Evolutionary conservation across 2,888 invertebrate genomes (phyloP).

Genomic region (Gryllus longicercus): DNA sequence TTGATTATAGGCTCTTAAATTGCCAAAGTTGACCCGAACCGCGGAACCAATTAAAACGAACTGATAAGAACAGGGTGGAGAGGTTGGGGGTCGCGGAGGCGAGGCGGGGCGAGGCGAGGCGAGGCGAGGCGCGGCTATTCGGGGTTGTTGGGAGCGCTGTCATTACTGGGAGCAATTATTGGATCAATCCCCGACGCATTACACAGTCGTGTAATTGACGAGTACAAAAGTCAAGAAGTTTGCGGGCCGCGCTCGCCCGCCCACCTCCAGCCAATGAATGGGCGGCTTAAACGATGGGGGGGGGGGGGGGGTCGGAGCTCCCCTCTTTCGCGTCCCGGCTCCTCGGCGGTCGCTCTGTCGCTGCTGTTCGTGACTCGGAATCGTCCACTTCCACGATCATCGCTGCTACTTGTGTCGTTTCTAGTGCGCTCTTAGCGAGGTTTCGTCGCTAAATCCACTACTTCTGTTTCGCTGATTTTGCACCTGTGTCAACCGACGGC

Average conservation of each 20-base stretch:
- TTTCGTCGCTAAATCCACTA: too few relatives aligned
- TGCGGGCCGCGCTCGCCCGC: background rate
- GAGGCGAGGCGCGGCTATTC: background rate
- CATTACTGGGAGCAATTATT: background rate
- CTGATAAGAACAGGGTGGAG: conserved; percentile 3
- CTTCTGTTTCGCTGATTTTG: too few relatives aligned
- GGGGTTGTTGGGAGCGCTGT: background rate
- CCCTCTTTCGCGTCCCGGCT: background rate
- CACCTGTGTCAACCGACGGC: too few relatives aligned
- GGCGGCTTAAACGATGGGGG: background rate
- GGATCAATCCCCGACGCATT: conserved; percentile 1
- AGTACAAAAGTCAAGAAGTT: conserved; percentile 11
- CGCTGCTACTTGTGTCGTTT: too few relatives aligned
- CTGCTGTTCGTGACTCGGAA: too few relatives aligned
- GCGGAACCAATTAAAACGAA: conserved; percentile 10
- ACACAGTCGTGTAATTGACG: conserved; percentile 8
- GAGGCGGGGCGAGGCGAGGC: background rate
- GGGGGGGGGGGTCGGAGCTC: background rate
- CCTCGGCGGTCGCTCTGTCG: background rate
- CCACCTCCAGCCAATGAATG: background rate
- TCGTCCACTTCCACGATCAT: too few relatives aligned
- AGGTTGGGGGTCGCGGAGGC: background rate
- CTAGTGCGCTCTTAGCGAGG: too few relatives aligned
- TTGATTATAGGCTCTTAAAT: conserved; percentile 17
- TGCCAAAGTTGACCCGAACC: background rate